A percentile compares a stretch with the other conserved stretches of the same genome.
phyloP scores from a whole-genome alignment of 1,140 invertebrate species.

The Physella acuta region DNA sequence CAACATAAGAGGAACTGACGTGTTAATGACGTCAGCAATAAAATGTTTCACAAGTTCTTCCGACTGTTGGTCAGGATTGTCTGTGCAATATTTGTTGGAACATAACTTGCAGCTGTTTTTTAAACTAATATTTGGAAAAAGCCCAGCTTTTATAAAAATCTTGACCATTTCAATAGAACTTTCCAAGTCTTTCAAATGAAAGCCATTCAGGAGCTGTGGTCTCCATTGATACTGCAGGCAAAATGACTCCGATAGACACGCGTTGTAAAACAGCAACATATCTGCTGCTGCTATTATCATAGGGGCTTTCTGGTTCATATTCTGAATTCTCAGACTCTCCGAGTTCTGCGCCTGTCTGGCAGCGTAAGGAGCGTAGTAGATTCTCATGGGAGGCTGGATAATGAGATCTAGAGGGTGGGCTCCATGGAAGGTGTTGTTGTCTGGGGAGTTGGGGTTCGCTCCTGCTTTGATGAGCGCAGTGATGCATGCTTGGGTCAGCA shows the following conservation, averaged over 20 bases:
- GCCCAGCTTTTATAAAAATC: constrained; percentile 10
- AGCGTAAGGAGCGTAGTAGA: constrained; percentile 27
- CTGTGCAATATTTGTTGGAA: background rate
- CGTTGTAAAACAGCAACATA: constrained; percentile 10
- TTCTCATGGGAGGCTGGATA: constrained; percentile 25
- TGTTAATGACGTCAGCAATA: constrained; percentile 7
- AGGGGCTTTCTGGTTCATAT: constrained; percentile 20
- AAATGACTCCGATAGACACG: constrained; percentile 18
- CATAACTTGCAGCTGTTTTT: background rate
- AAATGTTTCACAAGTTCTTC: background rate
- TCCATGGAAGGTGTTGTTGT: background rate
- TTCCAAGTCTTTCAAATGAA: constrained; percentile 12
- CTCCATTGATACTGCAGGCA: constrained; percentile 12
- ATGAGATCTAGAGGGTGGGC: constrained; percentile 25
- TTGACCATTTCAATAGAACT: constrained; percentile 8
- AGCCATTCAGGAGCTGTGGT: constrained; percentile 24
- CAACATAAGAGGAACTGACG: constrained; percentile 1
- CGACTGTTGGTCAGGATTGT: background rate
- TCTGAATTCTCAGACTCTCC: constrained; percentile 14
- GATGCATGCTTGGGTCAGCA: background rate
- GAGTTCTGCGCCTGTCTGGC: constrained; percentile 15
- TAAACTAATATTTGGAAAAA: constrained; percentile 8
- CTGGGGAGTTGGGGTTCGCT: background rate
- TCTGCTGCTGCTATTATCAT: constrained; percentile 21
- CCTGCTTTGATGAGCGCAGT: background rate